Conservation (phyloP, 2,888 invertebrate species). For the Chrysolina oricalcia region DNA sequence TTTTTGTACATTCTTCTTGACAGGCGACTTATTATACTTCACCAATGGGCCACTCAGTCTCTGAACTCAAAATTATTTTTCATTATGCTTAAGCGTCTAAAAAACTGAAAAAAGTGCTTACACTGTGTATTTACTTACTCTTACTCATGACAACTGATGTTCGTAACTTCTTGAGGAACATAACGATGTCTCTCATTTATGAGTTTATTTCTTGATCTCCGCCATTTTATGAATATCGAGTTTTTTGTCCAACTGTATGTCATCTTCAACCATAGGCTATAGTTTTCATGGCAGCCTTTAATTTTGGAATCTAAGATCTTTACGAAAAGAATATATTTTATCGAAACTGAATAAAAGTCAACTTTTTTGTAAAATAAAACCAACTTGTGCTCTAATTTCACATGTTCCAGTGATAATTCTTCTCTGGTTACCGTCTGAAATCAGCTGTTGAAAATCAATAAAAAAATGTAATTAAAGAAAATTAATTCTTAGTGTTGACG, state of each 20-base stretch:
- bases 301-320: slow-evolving; percentile 58
- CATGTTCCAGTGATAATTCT: slow-evolving; percentile 62
- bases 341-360: not conserved
- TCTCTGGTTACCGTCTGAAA: not conserved
- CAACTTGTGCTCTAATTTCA: slow-evolving; percentile 59
- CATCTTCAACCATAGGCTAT: slow-evolving; percentile 44
- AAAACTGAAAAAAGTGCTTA: slow-evolving; percentile 5
- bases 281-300: slow-evolving; percentile 40
- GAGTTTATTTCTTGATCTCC: not conserved
- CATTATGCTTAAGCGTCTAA: not conserved
- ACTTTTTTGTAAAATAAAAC: not conserved
- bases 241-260: slow-evolving; percentile 45
- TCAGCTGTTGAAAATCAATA: not conserved
- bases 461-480: too few species aligned
- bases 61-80: too few species aligned
- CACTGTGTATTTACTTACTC: not conserved
- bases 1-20: too few species aligned
- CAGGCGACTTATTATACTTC: too few species aligned
- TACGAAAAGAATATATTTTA: not conserved
- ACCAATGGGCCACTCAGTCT: too few species aligned
- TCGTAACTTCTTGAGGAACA: not conserved
- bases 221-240: slow-evolving; percentile 34
- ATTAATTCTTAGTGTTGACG: too few species aligned
- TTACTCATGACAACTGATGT: not conserved
- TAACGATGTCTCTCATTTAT: not conserved